Base-by-base conservation (phyloP, 2,888 invertebrate species). In the Drosophila formosana region DNA sequence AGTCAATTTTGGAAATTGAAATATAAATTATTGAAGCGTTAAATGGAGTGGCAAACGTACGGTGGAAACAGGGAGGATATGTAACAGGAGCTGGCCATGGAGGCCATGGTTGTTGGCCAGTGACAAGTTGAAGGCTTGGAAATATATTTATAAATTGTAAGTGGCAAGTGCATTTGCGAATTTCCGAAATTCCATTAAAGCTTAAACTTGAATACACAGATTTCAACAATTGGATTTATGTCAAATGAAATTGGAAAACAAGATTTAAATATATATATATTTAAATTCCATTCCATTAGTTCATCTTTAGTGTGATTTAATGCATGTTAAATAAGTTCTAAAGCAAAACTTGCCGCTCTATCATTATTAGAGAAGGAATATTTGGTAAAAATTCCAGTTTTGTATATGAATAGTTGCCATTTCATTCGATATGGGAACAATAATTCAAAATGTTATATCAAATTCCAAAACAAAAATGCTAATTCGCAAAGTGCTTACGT, bases 11-110 rank as follows among this genome's bases (percentile, higher is more conserved):
- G 13, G 55, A 75, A 87, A 78, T 73, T 66, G 67, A 87, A 81
- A 78, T 76, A 68, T 75, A 75, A 83, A 81, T 82, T 72, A 81
- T 86, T 86, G 75, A 86, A 63, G 71, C 75, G 61, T 69, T 45
- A 68, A 77, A 41, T 62, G 75, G 52, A 60, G 34, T 46, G 63
- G 23, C n/a, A 56, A 18, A 25, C 39, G 46, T 25, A 2, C 26
- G 7, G 2, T 4, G 23, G 23, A 3, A 5, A 13, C 18, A 5
- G 41, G 52, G 11, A 5, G 18, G 3, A 30, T 43, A 41, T 30
- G 39, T 11, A 30, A 23, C 23, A 43, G 25, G 11, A 50, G 50
- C 23, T 7, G 41, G 23, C 46, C 26, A 50, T 23, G 34, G 50
- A 56, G 56, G 55, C 61, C 34, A 39, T 49, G 49, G 57, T 25